Evolutionary conservation across 1,140 invertebrate genomes (phyloP).

Genomic region (Drosophila asahinai): DNA sequence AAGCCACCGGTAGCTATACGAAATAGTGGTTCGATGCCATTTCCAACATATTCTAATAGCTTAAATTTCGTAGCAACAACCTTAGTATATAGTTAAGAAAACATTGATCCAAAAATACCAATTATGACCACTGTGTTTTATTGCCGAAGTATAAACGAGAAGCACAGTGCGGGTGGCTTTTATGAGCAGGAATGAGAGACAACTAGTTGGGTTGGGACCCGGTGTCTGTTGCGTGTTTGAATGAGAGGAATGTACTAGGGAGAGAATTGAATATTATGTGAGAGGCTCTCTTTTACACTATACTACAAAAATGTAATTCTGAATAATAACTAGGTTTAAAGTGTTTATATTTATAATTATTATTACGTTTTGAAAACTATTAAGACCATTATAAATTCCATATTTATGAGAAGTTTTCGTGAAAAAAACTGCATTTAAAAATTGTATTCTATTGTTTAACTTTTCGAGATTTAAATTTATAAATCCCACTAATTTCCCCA

Average conservation of each 20-base stretch:
- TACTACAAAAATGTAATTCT: background rate
- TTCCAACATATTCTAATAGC: no score
- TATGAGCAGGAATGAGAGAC: background rate
- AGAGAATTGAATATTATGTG: background rate
- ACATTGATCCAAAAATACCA: no score
- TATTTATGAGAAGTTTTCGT: background rate
- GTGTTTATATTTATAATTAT: no score
- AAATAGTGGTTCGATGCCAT: background rate
- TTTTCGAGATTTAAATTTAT: no score
- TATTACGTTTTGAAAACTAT: background rate
- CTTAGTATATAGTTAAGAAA: background rate
- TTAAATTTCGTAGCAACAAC: no score
- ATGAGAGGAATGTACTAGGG: background rate
- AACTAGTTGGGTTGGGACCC: background rate
- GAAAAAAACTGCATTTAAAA: no score
- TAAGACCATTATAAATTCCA: background rate
- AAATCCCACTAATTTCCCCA: no score
- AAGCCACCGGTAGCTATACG: no score
- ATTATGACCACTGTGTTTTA: background rate
- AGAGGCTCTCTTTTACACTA: slow-evolving; percentile 2
- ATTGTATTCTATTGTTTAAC: no score
- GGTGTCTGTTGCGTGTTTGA: background rate
- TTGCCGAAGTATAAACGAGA: background rate
- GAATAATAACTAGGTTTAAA: no score
- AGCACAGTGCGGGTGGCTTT: background rate